Base-by-base conservation (phyloP, 2,797 vertebrate genomes). In the Kryptopterus vitreolus region DNA sequence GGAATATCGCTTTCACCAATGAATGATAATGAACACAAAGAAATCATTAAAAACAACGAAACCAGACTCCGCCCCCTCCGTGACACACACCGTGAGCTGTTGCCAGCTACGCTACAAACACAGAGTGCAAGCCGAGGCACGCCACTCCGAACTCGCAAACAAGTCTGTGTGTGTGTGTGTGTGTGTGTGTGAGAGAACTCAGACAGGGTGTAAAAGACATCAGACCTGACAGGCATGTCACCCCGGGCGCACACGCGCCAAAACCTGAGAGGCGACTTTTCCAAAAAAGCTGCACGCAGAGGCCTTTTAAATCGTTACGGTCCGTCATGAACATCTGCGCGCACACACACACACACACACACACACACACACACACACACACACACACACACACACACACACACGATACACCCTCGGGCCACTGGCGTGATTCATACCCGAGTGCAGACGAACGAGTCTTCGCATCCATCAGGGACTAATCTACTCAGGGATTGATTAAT, bases 261-360 rank as follows among this genome's bases (percentile, higher is more conserved):
- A n/a, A 83, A 82, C 82, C 75, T 65, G 82, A 84, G 73, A n/a
- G 48, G 59, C 74, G 26, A 31, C 78, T 81, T 35, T 35, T 74
- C 55, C 66, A 72, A 78, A 77, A 72, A 78, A 77, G 83, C 68
- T 78, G 83, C 80, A 71, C 80, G 70, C 75, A 24, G 33, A 50
- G 79, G 80, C 82, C 38, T 43, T n/a, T 86, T 85, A 86, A 83
- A 83, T 70, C 70, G 82, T 85, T 82, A 82, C 58, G 0, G 71
- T 50, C 66, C 35, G 20, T 20, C 31, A 20, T 75, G 79, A 79
- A 76, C 71, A 79, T 53, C 33, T 78, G n/a, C 70, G 52, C 29
- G 29, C 59, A 63, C 22, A 50, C 58, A n/a, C 8, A n/a, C 31
- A 57, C 20, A 24, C 70, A 24, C 55, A 8, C 35, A n/a, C n/a